phyloP scores from a whole-genome alignment of 2,888 invertebrate genomes.

The Ditula angustiorana region DNA sequence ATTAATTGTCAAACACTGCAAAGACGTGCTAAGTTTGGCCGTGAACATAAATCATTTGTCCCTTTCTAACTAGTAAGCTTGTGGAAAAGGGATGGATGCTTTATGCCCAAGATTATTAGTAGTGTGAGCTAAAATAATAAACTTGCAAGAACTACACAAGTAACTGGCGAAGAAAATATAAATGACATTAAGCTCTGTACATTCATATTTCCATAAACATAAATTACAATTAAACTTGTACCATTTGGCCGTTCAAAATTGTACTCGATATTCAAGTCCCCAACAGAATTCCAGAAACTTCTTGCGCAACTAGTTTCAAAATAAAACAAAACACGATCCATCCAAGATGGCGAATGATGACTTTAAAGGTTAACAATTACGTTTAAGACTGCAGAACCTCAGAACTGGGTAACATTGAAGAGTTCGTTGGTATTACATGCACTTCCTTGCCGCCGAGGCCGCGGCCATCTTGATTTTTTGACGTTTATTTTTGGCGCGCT shows the following conservation, averaged over 20 bases:
- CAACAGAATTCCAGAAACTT: conserved; percentile 18
- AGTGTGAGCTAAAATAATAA: too few relatives aligned
- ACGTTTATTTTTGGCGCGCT: conserved; percentile 82
- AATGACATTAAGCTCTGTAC: too few relatives aligned
- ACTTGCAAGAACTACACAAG: too few relatives aligned
- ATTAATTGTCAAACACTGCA: too few relatives aligned
- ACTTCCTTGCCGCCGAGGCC: conserved; percentile 80
- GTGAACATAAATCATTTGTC: too few relatives aligned
- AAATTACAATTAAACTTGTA: conserved; percentile 8
- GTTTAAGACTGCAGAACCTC: conserved; percentile 45
- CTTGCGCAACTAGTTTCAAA: conserved; percentile 35
- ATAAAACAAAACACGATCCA: conserved; percentile 25
- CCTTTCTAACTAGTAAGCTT: too few relatives aligned
- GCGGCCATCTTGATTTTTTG: conserved; percentile 79
- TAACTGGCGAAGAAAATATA: too few relatives aligned
- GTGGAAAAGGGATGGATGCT: too few relatives aligned
- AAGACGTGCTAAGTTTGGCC: too few relatives aligned
- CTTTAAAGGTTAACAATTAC: conserved; percentile 40
- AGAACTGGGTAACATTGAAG: conserved; percentile 80
- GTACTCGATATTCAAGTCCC: conserved; percentile 13
- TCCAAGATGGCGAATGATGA: conserved; percentile 34
- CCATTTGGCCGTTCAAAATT: conserved; percentile 14
- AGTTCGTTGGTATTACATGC: conserved; percentile 83
- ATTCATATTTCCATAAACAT: too few relatives aligned
- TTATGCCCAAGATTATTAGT: too few relatives aligned